These are phyloP conservation scores for Argya squamiceps DNA, from an alignment of 2,797 vertebrate species.

Conservation along the genomic window DNA sequence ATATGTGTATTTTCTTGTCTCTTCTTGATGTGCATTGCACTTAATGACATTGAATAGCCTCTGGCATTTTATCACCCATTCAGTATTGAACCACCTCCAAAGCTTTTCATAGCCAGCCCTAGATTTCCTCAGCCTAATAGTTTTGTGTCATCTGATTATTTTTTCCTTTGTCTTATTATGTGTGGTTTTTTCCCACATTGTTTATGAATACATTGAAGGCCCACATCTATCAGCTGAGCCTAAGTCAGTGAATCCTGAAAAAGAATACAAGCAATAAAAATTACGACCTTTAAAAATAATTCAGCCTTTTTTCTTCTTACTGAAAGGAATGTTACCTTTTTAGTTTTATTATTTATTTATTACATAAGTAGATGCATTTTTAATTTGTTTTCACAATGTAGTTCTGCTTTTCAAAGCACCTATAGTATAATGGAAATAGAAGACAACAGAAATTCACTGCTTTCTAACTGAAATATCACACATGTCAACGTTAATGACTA, in stretches of 20 bases:
- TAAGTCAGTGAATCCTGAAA: neutral
- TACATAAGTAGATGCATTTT: neutral
- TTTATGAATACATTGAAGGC: neutral
- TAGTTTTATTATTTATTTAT: neutral
- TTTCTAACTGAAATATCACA: neutral
- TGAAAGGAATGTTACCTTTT: neutral
- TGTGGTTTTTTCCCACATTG: neutral
- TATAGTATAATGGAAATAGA: neutral
- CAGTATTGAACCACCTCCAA: neutral
- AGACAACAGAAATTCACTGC: neutral
- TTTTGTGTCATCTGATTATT: neutral
- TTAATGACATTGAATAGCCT: neutral
- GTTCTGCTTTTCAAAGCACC: neutral
- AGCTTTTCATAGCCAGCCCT: constrained; percentile 1
- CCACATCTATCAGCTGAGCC: neutral
- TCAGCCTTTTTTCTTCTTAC: neutral
- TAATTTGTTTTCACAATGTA: neutral
- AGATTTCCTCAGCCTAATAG: neutral
- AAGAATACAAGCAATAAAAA: neutral
- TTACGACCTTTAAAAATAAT: neutral
- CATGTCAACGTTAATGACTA: neutral
- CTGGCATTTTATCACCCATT: constrained; percentile 19
- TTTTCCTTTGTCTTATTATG: neutral
- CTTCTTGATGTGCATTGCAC: neutral
- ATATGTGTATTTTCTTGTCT: neutral